Evolutionary conservation across 1,140 invertebrate species (phyloP), one percentile per base, ranked within the genome.

Genomic region (Drosophila micromelanica): DNA sequence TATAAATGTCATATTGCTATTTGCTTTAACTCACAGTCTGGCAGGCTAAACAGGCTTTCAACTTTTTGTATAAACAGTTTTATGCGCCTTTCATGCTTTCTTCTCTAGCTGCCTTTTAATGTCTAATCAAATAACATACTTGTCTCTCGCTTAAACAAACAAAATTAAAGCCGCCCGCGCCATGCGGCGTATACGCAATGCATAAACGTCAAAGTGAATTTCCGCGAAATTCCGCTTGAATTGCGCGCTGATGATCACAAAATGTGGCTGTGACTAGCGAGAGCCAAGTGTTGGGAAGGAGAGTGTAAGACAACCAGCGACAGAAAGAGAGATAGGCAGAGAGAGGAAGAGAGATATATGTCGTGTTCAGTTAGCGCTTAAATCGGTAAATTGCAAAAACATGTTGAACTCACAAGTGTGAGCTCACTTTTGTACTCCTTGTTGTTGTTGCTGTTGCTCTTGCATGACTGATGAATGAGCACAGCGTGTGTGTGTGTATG

Each of bases 381-480:
- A 86, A 86, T 87, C 82, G 75, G 78, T 73, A 86, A 86, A 86
- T 86, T 86, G 81, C 81, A 78, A 86, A 86, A 86, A 86, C 81
- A 86, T 81, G 82, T 87, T 80, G 73, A 65, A 78, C 37, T 56
- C 60, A 62, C 43, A 73, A 68, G 67, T 54, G 63, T 46, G 67
- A 64, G 75, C 35, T 68, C 30, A 45, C 12, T 45, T 55, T 38
- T 57, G 32, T 15, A 12, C 49, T 55, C 60, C 27, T 51, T 62
- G 49, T 55, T 62, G 61, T 65, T 69, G 69, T 46, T 64, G 52
- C 30, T 49, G 20, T 55, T 51, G 61, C 62, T 69, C 42, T 62
- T 72, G 78, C 85, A 78, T 87, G 81, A 78, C 81, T 87, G 78
- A 86, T 87, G 81, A 81, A 78, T 76, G 81, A 76, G 71, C 57